Evolutionary conservation across 2,888 invertebrate genomes (phyloP), one percentile per base, ranked within the genome.

Genomic region (Nomada goodeniana): DNA sequence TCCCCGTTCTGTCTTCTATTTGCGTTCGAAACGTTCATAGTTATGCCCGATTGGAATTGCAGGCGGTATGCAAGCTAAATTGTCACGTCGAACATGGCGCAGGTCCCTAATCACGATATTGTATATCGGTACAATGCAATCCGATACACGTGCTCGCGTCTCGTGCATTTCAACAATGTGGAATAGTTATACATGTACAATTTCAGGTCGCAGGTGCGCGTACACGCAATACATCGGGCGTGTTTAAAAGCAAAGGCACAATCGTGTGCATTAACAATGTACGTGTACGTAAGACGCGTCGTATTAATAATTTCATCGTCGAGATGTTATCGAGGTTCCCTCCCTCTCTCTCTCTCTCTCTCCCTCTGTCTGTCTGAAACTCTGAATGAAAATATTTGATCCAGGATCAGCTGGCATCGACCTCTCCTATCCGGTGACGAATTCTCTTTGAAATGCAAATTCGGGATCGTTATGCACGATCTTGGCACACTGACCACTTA

Each of bases 401-500:
- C 82, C 78, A 86, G 76, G 76, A 86, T 69, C 76, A 64, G 71
- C 60, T 26, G 70, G 61, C 68, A 53, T 73, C 70, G 55, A 61
- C 76, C 69, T 77, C 71, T 59, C 70, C 69, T 55, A 44, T 52
- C 50, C 61, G 52, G n/a, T 76, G 76, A 76, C 76, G 87, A 57
- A 69, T 63, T 59, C 74, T 77, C 85, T 86, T 87, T 76, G 59
- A 73, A 81, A 86, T 76, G 79, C 82, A 80, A 84, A 79, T 87
- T 74, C 79, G 72, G 76, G 77, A 68, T 77, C 79, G 82, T 86
- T 86, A 82, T 80, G 85, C 67, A 65, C 63, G 80, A 86, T 87
- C 88, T 88, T 87, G 87, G 87, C 87, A 88, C 88, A 79, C 72
- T 86, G 84, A 76, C 81, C 81, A 73, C 69, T 61, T 83, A 61